Evolutionary conservation across 2,113 vertebrate species (phyloP), one percentile per base, ranked within the genome.

Genomic region (Numida meleagris): DNA sequence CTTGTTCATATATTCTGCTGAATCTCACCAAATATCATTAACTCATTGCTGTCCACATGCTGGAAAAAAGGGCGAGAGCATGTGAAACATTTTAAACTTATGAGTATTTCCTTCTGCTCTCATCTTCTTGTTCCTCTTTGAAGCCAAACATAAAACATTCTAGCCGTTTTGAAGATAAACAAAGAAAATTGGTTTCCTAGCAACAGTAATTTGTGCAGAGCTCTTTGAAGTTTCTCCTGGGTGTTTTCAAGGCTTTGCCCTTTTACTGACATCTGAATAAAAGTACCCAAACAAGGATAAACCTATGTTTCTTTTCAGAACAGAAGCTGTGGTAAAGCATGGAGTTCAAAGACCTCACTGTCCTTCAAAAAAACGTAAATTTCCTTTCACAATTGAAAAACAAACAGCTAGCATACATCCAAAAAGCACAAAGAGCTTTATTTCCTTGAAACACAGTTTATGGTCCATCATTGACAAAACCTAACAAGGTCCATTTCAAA

Each of bases 171-270:
- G 55, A 94, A 89, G 53, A 23, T 70, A 88, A 82, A 77, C 38
- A 83, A 91, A 94, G 45, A 84, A 91, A 90, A 72, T 34, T 71
- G 10, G 82, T 86, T 89, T 90, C 94, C 74, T 94, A 92, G 94
- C 94, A 96, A 96, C 93, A 63, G 40, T 8, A 85, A 9, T 48
- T 89, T 36, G 12, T 5, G 33, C 57, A 34, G 12, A 38, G 14
- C 31, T 89, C 51, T 51, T 72, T 27, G 13, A 83, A 19, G 58
- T 36, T 24, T 61, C 33, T 88, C 10, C 45, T 80, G 3, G 0
- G 10, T 80, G 33, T 63, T 95, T 86, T 77, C 46, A 95, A 90
- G 50, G 50, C 33, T 82, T 78, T 82, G 5, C 6, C 29, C 0
- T 0, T 65, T 91, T 73, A 63, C 34, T 63, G 62, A 66, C 46